phyloP scores from a whole-genome alignment of 1,140 invertebrate genomes.

The Lamellibrachia luymesi region DNA sequence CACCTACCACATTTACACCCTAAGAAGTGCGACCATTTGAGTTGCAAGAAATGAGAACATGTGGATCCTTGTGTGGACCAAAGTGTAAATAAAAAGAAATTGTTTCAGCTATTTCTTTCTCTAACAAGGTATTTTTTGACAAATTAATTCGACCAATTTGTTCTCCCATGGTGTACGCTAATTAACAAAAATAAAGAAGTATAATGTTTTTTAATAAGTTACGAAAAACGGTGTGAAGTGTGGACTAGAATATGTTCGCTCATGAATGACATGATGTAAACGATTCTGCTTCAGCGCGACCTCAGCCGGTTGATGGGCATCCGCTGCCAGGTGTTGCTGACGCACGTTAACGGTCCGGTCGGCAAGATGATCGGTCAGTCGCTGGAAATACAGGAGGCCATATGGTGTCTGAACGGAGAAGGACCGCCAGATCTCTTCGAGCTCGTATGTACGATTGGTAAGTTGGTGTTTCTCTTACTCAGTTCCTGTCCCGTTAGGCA shows the following conservation, averaged over 20 bases:
- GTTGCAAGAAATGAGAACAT: not conserved
- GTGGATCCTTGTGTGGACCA: not conserved
- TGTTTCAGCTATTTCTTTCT: not conserved
- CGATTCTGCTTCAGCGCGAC: not conserved
- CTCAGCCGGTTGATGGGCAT: conserved; percentile 12
- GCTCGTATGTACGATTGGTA: conserved; percentile 17
- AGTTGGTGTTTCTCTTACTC: not conserved
- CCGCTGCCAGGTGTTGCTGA: conserved; percentile 13
- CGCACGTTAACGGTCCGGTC: conserved; percentile 12
- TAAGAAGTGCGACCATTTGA: not conserved
- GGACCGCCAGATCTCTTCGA: conserved; percentile 11
- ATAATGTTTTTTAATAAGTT: not conserved
- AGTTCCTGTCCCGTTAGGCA: too few relatives aligned
- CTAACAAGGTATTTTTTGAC: too few relatives aligned
- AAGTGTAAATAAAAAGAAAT: not conserved
- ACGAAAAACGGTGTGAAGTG: not conserved
- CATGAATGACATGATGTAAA: not conserved
- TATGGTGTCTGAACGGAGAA: conserved; percentile 3
- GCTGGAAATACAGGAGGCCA: conserved; percentile 18
- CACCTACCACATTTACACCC: not conserved
- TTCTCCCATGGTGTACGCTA: too few relatives aligned
- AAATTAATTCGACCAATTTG: too few relatives aligned
- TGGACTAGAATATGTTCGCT: too few relatives aligned
- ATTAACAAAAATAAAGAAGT: not conserved
- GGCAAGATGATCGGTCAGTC: conserved; percentile 15